These are phyloP conservation scores for Selenia dentaria DNA, from an alignment of 2,888 invertebrate genomes.

Conservation along the genomic window DNA sequence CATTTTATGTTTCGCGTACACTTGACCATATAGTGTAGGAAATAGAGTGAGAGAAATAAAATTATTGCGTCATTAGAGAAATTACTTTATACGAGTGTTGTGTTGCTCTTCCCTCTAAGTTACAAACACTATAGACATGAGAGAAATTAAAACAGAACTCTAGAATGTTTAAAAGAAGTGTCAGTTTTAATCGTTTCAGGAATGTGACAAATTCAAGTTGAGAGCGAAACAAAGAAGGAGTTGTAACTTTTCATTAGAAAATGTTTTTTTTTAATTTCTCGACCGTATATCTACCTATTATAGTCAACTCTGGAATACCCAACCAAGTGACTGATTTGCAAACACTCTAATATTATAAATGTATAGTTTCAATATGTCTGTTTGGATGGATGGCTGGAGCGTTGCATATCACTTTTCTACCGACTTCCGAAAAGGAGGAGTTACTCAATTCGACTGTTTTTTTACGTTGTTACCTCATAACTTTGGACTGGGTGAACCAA, in stretches of 20 bases:
- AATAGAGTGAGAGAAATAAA: conserved; percentile 56
- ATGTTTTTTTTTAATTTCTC: too few species aligned
- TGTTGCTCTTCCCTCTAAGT: conserved; percentile 51
- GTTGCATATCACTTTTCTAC: too few species aligned
- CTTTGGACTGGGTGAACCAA: too few species aligned
- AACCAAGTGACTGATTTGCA: too few species aligned
- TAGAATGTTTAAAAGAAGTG: conserved; percentile 33
- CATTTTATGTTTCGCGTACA: conserved; percentile 48
- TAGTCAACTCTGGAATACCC: too few species aligned
- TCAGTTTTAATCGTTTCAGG: conserved; percentile 32
- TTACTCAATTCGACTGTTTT: too few species aligned
- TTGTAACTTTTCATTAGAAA: conserved; percentile 57
- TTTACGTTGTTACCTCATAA: too few species aligned
- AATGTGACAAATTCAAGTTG: conserved; percentile 49
- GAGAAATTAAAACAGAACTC: conserved; percentile 41
- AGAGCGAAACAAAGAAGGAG: conserved; percentile 43
- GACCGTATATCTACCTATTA: too few species aligned
- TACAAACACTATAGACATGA: conserved; percentile 45
- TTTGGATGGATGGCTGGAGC: too few species aligned
- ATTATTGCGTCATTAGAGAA: conserved; percentile 70
- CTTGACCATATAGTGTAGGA: conserved; percentile 60
- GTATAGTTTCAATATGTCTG: too few species aligned
- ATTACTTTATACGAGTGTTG: conserved; percentile 52
- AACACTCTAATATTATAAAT: too few species aligned
- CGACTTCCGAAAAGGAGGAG: too few species aligned